Evolutionary conservation across 2,797 vertebrate species (phyloP), one percentile per base, ranked within the genome.

Genomic region (Pelodytes ibericus): DNA sequence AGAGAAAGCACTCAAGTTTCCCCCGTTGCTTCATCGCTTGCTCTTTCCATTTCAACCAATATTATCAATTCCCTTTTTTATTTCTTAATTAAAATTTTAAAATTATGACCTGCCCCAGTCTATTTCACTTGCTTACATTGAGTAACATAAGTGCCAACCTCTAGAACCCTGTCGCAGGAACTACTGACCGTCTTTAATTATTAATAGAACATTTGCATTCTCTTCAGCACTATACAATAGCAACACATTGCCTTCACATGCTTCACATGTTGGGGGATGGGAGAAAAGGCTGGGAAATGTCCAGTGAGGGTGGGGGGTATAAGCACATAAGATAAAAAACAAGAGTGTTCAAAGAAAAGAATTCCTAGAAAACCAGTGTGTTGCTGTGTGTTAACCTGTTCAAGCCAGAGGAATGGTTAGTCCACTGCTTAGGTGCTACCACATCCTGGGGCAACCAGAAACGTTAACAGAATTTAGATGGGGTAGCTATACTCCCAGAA

Each of bases 341-440:
- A 53, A 77, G 57, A 77, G 62, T 63, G 67, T 71, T 64, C 53
- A 71, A 65, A 71, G 58, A 67, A 75, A 74, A 74, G 56, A 36
- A 20, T 30, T 57, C 16, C 64, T 53, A 39, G 44, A 62, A 56
- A 63, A 22, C 51, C 47, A 44, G 62, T 74, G 53, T n/a, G n/a
- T n/a, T n/a, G n/a, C 10, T 36, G 3, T 44, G 3, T 44, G 15
- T 44, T 44, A 44, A 44, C 41, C 41, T 44, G 41, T 13, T 44
- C 11, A 15, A 13, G 41, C 41, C 41, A 44, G 41, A 15, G 15
- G 41, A 15, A 1, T 44, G 10, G 10, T 3, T 15, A 44, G 15
- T 44, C 41, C 10, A 44, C 18, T 44, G 41, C 41, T 16, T 44
- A n/a, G n/a, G n/a, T n/a, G n/a, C n/a, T n/a, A n/a, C n/a, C n/a